Base-by-base conservation (phyloP, 2,113 vertebrate genomes). In the Donacobius atricapilla region DNA sequence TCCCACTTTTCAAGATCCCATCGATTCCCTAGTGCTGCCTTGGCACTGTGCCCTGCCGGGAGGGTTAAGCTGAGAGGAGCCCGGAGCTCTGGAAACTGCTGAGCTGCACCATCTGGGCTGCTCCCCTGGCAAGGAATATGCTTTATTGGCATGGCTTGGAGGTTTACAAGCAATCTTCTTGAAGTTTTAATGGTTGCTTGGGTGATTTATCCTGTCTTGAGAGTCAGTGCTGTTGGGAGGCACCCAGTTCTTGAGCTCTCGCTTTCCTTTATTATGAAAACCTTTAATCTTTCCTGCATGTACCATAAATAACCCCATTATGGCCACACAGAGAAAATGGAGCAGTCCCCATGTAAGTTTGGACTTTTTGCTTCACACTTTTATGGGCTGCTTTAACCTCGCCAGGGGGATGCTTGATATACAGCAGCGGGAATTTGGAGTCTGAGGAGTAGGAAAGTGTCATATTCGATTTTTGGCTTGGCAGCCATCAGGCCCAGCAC, bases 111-210 rank as follows among this genome's bases (percentile, higher is more conserved):
- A 90, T 91, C 90, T 94, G 97, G 95, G 95, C 96, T 64, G 33
- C 95, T 94, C 63, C 63, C 24, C 11, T 88, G 92, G 93, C 94
- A 61, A 83, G 76, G 97, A 97, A 97, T 83, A 92, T 93, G 85
- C 94, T 97, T 97, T 97, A 97, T 94, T 95, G 95, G 97, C 92
- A 94, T 84, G 76, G 89, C 93, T 96, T 57, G 89, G 93, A 95
- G 97, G 97, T 98, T 98, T 98, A 98, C 92, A 96, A 98, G 98
- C 98, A 93, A 97, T 97, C 97, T 97, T 95, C 97, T 88, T 98
- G 98, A 98, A 98, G 98, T 97, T 97, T 98, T 98, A 98, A 98
- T 98, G 98, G 98, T 96, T 96, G 91, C 97, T 97, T 6, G 57
- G 81, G 97, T 98, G 98, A 98, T 98, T 98, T 98, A 98, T 98